Conservation (phyloP, 2,797 vertebrate genomes). For the Pseudochaenichthys georgianus region DNA sequence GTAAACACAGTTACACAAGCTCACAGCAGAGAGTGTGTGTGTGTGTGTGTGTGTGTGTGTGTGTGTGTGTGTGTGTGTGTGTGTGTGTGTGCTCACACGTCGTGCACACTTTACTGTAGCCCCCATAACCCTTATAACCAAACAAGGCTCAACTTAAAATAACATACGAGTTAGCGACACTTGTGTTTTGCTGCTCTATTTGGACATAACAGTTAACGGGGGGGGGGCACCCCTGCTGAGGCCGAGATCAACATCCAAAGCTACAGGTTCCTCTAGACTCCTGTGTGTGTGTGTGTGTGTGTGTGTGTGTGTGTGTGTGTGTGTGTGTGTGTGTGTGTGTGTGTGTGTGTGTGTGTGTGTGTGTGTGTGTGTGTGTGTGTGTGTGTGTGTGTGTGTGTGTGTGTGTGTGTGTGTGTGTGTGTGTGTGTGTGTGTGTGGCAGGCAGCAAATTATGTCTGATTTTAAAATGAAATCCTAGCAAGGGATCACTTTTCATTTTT, state of each 20-base stretch:
- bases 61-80: slow-evolving; percentile 33
- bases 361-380: background rate
- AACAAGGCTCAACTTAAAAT: slow-evolving; percentile 29
- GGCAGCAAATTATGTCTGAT: slow-evolving; percentile 29
- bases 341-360: background rate
- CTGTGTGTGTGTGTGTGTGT: slow-evolving; percentile 4
- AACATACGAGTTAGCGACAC: slow-evolving; percentile 7
- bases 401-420: slow-evolving; percentile 8
- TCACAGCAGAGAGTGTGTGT: slow-evolving; percentile 46
- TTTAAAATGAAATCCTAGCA: slow-evolving; percentile 54
- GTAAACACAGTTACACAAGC: slow-evolving; percentile 82
- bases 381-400: slow-evolving; percentile 1
- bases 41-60: slow-evolving; percentile 4
- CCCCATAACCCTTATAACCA: slow-evolving; percentile 39
- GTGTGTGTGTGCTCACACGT: slow-evolving; percentile 13
- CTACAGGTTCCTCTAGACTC: slow-evolving; percentile 16
- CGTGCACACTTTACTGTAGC: slow-evolving; percentile 49
- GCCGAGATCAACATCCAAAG: slow-evolving; percentile 34
- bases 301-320: background rate
- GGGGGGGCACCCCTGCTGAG: background rate
- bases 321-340: background rate
- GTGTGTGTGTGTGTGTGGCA: slow-evolving; percentile 14
- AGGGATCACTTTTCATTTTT: slow-evolving; percentile 49
- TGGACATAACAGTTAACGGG: slow-evolving; percentile 53
- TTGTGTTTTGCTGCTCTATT: slow-evolving; percentile 9